Evolutionary conservation across 2,113 vertebrate genomes (phyloP).

Genomic region (Felis chaus): DNA sequence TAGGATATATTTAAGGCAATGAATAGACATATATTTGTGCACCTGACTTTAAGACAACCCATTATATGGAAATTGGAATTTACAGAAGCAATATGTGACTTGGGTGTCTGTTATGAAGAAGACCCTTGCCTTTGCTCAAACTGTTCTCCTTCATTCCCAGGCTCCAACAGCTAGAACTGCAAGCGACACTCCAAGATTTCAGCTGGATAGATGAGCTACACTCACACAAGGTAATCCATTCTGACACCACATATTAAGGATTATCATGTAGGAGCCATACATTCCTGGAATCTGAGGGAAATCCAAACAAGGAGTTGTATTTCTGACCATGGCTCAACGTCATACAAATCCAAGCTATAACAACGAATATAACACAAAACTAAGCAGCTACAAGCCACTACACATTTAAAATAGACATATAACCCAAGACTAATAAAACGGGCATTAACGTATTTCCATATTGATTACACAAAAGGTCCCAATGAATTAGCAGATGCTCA

Average conservation of each 20-base stretch:
- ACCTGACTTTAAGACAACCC: background rate
- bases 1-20: background rate
- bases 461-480: background rate
- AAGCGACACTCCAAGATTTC: background rate
- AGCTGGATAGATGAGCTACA: background rate
- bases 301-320: background rate
- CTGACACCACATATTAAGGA: background rate
- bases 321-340: background rate
- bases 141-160: background rate
- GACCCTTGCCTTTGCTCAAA: background rate
- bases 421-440: slow-evolving; percentile 23
- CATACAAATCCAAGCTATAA: background rate
- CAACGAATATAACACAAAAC: background rate
- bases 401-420: background rate
- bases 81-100: background rate
- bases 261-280: background rate
- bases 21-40: background rate
- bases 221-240: background rate
- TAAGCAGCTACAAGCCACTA: background rate
- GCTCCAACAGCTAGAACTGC: background rate
- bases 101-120: background rate
- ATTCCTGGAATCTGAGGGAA: background rate
- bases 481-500: slow-evolving; percentile 12
- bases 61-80: background rate
- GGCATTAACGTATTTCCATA: background rate